Evolutionary conservation across 1,140 invertebrate genomes (phyloP).

Genomic region (Zaprionus lachaisei): DNA sequence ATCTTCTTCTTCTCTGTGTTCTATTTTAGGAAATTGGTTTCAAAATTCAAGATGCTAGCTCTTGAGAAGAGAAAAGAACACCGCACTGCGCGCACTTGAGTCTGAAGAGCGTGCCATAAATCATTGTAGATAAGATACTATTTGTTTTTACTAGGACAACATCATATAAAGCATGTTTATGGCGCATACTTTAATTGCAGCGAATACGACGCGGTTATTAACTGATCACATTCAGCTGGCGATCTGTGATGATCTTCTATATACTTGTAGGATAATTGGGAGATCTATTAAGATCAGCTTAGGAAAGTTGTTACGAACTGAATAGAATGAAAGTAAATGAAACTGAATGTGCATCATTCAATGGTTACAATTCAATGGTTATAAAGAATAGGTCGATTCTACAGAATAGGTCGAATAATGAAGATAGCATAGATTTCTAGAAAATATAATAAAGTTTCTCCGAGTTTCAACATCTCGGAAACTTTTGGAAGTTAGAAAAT

Average conservation of each 20-base stretch:
- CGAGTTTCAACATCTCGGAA: too few species aligned
- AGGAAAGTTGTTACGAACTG: background rate
- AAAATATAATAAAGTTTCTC: too few species aligned
- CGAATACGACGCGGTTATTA: background rate
- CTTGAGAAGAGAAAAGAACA: background rate
- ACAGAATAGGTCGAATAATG: too few species aligned
- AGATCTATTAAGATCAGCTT: background rate
- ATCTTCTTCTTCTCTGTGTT: background rate
- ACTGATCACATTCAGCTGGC: background rate
- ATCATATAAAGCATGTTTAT: slow-evolving; percentile 4
- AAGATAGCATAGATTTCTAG: too few species aligned
- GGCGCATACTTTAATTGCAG: slow-evolving; percentile 1
- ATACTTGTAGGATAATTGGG: background rate
- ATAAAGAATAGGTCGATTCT: too few species aligned
- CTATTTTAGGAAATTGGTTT: slow-evolving; percentile 1
- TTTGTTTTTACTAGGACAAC: background rate
- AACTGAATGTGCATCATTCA: too few species aligned
- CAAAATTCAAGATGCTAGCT: slow-evolving; percentile 3
- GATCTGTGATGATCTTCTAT: background rate
- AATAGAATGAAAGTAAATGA: too few species aligned
- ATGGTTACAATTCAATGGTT: too few species aligned
- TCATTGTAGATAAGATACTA: slow-evolving; percentile 22
- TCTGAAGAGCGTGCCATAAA: slow-evolving; percentile 12
- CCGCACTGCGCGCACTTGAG: background rate
- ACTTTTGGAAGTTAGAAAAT: too few species aligned